These are phyloP conservation scores for Hipposideros larvatus DNA, from an alignment of 2,797 vertebrate genomes.

Conservation along the genomic window DNA sequence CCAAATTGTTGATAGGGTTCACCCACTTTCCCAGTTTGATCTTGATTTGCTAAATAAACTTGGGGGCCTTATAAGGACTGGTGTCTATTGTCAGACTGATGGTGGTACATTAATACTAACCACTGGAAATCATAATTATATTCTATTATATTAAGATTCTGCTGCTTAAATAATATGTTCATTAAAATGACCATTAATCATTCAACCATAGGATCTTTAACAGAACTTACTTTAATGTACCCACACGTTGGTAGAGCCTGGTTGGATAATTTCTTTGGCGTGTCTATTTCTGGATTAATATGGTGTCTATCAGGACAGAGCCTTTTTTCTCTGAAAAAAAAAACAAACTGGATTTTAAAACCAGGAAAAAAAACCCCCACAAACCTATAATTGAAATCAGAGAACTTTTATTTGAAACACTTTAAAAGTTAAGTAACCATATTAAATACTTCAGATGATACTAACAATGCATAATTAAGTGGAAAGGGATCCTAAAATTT, in stretches of 20 bases:
- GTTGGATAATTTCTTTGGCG: slow-evolving; percentile 65
- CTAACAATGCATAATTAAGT: neutral
- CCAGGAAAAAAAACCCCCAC: neutral
- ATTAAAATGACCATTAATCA: neutral
- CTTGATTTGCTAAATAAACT: slow-evolving; percentile 23
- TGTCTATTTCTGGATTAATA: slow-evolving; percentile 84
- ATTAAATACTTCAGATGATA: neutral
- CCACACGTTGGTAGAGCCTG: slow-evolving; percentile 67
- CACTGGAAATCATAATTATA: neutral
- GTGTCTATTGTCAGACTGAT: neutral
- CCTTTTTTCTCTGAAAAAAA: slow-evolving; percentile 83
- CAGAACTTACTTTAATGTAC: slow-evolving; percentile 85
- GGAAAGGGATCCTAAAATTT: neutral
- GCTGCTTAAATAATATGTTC: neutral
- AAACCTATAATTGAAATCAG: neutral
- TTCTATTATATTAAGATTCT: neutral
- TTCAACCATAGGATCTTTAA: neutral
- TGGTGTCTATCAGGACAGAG: slow-evolving; percentile 87
- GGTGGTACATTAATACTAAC: neutral
- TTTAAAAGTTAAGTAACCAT: slow-evolving; percentile 5
- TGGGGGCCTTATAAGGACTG: neutral
- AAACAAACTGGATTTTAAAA: slow-evolving; percentile 43
- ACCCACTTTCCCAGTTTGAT: neutral
- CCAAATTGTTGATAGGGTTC: neutral
- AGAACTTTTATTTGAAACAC: neutral